Evolutionary conservation across 2,797 vertebrate genomes (phyloP).

Genomic region (Sibirionetta formosa): DNA sequence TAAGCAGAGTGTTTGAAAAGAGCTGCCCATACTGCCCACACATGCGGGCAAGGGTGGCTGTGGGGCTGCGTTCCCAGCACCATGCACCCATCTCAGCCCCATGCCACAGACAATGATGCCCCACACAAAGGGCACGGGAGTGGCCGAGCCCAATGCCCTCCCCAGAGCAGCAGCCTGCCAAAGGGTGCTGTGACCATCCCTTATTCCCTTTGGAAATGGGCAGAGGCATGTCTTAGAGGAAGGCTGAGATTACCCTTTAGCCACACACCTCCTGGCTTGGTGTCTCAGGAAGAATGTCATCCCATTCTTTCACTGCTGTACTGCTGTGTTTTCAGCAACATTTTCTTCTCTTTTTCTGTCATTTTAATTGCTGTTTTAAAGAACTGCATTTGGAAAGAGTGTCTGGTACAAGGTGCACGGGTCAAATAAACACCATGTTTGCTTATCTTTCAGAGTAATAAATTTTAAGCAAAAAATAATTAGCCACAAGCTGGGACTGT

Average conservation of each 20-base stretch:
- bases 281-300: background rate
- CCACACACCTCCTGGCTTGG: fast-evolving
- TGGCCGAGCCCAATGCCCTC: fast-evolving
- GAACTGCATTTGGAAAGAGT: background rate
- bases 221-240: fast-evolving
- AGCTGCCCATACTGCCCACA: background rate
- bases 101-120: fast-evolving
- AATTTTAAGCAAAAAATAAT: constrained; percentile 42
- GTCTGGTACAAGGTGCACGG: background rate
- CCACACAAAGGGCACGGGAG: fast-evolving
- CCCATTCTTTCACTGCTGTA: background rate
- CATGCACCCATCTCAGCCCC: background rate
- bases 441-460: constrained; percentile 1
- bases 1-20: fast-evolving
- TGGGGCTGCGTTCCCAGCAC: fast-evolving
- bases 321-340: background rate
- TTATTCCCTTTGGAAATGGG: fast-evolving
- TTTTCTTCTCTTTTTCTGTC: background rate
- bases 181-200: fast-evolving
- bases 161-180: fast-evolving
- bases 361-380: constrained; percentile 42
- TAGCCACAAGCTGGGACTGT: constrained; percentile 20
- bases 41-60: no score
- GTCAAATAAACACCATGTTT: constrained; percentile 58
- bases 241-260: fast-evolving